phyloP scores from a whole-genome alignment of 2,888 invertebrate genomes.

The Eurytoma californica region DNA sequence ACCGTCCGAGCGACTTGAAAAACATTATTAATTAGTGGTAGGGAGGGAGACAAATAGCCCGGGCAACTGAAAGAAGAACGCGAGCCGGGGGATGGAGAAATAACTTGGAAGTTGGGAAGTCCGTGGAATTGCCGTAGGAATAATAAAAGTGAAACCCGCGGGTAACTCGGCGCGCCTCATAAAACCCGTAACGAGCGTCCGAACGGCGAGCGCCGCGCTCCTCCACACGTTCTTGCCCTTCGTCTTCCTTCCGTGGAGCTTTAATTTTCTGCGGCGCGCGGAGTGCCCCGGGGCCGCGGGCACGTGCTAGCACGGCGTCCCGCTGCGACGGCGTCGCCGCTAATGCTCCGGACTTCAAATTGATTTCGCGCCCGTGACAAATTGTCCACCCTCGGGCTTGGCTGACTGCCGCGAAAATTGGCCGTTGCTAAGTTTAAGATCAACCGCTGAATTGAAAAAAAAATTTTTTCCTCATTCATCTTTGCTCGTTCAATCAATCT shows the following conservation, averaged over 20 bases:
- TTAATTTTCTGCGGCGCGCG: too few relatives aligned
- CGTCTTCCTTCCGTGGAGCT: not conserved
- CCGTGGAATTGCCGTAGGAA: conserved; percentile 10
- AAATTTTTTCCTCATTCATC: too few relatives aligned
- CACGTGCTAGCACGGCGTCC: too few relatives aligned
- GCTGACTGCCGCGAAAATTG: too few relatives aligned
- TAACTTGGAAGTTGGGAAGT: not conserved
- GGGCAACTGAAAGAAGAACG: not conserved
- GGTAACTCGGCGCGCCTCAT: conserved; percentile 33
- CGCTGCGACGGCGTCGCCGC: not conserved
- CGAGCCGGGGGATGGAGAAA: not conserved
- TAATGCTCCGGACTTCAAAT: conserved; percentile 30
- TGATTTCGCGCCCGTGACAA: conserved; percentile 54
- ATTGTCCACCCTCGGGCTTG: conserved; percentile 21
- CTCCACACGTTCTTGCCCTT: not conserved
- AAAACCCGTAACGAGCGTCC: conserved; percentile 53
- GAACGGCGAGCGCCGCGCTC: conserved; percentile 27
- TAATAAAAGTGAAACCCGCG: conserved; percentile 36
- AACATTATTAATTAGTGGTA: conserved; percentile 38
- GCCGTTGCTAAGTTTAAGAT: too few relatives aligned
- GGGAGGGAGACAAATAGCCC: not conserved
- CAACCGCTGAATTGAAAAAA: too few relatives aligned
- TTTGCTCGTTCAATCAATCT: too few relatives aligned
- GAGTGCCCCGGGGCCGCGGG: not conserved
- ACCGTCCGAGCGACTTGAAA: conserved; percentile 19